Conservation (phyloP, 2,113 vertebrate genomes). For the Euleptes europaea region DNA sequence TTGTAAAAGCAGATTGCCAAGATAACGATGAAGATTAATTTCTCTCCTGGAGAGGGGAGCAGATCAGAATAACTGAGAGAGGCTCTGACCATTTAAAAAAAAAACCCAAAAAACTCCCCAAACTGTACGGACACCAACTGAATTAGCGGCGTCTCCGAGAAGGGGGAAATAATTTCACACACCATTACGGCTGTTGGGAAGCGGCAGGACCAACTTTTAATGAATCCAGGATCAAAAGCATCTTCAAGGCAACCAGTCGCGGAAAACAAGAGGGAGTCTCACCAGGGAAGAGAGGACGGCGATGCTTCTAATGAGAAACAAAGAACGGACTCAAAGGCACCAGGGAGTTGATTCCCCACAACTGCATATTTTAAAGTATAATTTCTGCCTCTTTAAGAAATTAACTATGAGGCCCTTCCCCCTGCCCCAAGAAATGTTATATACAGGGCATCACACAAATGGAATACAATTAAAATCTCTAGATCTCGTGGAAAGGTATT, state of each 20-base stretch:
- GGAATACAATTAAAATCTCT: slow-evolving; percentile 62
- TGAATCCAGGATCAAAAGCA: slow-evolving; percentile 71
- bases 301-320: slow-evolving; percentile 67
- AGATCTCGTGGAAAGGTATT: slow-evolving; percentile 39
- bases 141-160: slow-evolving; percentile 46
- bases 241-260: slow-evolving; percentile 62
- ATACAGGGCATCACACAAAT: slow-evolving; percentile 64
- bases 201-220: slow-evolving; percentile 68
- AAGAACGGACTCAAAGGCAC: slow-evolving; percentile 64
- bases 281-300: slow-evolving; percentile 50
- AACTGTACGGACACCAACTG: slow-evolving; percentile 34
- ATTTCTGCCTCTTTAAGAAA: slow-evolving; percentile 65
- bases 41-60: slow-evolving; percentile 34
- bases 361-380: slow-evolving; percentile 59
- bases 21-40: slow-evolving; percentile 13
- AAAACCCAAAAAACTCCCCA: too few relatives aligned
- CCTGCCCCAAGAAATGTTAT: slow-evolving; percentile 41
- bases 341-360: slow-evolving; percentile 58
- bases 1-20: neutral
- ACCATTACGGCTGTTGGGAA: slow-evolving; percentile 63
- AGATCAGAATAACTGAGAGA: slow-evolving; percentile 1
- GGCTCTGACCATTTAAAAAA: neutral
- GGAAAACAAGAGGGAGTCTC: slow-evolving; percentile 67
- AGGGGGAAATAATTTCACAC: slow-evolving; percentile 44
- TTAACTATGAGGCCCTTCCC: slow-evolving; percentile 64